A percentile compares a stretch with the other conserved stretches of the same genome.
phyloP scores from a whole-genome alignment of 2,113 vertebrate species.

The Spermophilus dauricus region DNA sequence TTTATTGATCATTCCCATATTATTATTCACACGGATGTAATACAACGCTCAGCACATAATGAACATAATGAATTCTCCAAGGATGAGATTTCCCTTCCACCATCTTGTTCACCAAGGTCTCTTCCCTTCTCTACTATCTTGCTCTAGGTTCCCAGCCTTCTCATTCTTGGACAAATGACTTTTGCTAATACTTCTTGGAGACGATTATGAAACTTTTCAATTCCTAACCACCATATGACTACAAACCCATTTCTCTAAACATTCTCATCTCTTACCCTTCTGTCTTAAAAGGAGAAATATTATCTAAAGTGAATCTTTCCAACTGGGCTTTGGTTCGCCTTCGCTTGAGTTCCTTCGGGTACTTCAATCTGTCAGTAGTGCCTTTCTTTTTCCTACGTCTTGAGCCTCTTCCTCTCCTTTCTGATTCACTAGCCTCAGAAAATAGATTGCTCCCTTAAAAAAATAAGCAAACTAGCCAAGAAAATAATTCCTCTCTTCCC shows the following conservation, averaged over 20 bases:
- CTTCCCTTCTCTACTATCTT: neutral
- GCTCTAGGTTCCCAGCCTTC: neutral
- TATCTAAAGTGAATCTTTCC: neutral
- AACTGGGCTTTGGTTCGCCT: neutral
- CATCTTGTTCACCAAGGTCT: neutral
- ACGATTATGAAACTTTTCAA: slow-evolving; percentile 17
- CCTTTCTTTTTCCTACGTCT: neutral
- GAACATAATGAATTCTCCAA: neutral
- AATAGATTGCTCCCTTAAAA: slow-evolving; percentile 27
- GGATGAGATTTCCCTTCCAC: neutral
- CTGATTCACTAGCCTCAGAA: neutral
- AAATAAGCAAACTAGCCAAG: neutral
- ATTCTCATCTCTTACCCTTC: neutral
- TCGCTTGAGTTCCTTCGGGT: neutral
- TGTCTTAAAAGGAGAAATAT: neutral
- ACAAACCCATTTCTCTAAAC: slow-evolving; percentile 9
- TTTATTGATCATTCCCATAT: neutral
- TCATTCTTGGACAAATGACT: neutral
- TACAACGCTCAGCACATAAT: neutral
- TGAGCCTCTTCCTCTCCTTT: neutral
- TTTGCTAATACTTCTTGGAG: neutral
- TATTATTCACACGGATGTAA: neutral
- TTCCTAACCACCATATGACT: neutral
- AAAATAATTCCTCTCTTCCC: neutral
- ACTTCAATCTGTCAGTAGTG: too few species aligned